These are phyloP conservation scores for Sturnira hondurensis DNA, from an alignment of 2,113 vertebrate genomes.

Conservation along the genomic window DNA sequence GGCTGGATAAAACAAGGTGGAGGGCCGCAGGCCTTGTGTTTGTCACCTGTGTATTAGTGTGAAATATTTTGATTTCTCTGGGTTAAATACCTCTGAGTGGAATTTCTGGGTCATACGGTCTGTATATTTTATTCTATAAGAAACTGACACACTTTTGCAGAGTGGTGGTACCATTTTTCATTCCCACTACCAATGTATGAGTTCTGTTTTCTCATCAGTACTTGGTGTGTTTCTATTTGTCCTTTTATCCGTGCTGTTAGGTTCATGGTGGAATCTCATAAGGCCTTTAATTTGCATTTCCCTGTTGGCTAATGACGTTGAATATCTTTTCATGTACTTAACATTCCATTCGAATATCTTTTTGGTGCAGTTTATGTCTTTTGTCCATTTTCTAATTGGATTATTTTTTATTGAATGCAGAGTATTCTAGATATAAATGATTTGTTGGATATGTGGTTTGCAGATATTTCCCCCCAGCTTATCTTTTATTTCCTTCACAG, in stretches of 20 bases:
- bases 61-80: not conserved
- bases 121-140: not conserved
- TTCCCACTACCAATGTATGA: not conserved
- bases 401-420: not conserved
- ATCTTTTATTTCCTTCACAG: not conserved
- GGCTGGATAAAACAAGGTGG: too few species aligned
- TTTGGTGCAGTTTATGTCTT: not conserved
- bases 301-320: not conserved
- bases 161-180: not conserved
- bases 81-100: not conserved
- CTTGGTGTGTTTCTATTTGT: not conserved
- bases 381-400: not conserved
- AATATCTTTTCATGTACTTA: not conserved
- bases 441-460: not conserved
- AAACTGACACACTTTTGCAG: not conserved
- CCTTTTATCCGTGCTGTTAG: not conserved
- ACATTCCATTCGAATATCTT: not conserved
- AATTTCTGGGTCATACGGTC: not conserved
- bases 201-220: not conserved
- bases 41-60: not conserved
- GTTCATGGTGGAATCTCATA: not conserved
- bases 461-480: not conserved
- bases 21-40: too few species aligned
- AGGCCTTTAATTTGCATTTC: not conserved
- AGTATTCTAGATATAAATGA: not conserved